Conservation (phyloP, 2,113 vertebrate species). For the Pachycephala philippinensis region DNA sequence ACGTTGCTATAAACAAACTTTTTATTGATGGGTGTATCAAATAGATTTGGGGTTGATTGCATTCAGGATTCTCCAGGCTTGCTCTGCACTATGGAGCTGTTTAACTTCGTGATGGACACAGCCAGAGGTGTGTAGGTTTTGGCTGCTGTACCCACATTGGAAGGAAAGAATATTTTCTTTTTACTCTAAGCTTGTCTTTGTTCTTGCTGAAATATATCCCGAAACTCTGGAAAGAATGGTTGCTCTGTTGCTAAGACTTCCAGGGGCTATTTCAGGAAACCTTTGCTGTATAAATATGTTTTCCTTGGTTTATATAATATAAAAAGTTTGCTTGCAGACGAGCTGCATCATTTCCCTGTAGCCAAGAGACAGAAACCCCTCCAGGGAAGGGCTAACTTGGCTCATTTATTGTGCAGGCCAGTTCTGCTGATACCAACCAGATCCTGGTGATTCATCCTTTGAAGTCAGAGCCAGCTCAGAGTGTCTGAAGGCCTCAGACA, state of each 20-base stretch:
- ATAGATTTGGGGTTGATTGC: not conserved
- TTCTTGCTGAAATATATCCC: not conserved
- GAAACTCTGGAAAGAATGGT: not conserved
- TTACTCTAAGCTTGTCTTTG: not conserved
- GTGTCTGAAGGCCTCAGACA: not conserved
- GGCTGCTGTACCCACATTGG: not conserved
- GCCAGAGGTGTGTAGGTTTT: not conserved
- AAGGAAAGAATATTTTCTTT: not conserved
- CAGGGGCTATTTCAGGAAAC: not conserved
- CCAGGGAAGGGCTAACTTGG: not conserved
- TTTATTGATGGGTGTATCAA: not conserved
- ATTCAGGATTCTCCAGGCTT: not conserved
- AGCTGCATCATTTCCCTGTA: not conserved
- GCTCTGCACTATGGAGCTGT: not conserved
- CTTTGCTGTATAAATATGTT: not conserved
- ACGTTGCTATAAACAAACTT: not conserved
- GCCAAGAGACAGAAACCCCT: not conserved
- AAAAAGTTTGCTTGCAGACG: not conserved
- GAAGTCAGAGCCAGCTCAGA: conserved; percentile 12
- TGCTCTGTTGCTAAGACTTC: not conserved
- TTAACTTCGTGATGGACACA: not conserved
- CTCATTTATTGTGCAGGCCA: not conserved
- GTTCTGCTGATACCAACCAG: not conserved
- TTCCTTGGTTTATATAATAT: not conserved
- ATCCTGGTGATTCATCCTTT: conserved; percentile 21